Evolutionary conservation across 2,888 invertebrate species (phyloP).

Genomic region (Sesia bembeciformis): DNA sequence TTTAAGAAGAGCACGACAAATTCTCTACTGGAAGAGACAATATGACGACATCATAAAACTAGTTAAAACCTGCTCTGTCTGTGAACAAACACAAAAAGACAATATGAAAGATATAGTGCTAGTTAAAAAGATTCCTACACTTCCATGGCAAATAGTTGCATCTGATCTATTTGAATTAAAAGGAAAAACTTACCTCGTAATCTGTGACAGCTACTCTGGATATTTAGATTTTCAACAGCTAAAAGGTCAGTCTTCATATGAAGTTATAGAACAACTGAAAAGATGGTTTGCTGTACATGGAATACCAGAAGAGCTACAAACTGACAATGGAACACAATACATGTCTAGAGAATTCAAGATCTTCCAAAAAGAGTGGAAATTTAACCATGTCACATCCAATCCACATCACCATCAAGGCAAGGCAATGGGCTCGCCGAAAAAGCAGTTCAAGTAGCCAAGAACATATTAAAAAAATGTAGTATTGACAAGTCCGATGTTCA

Average conservation of each 20-base stretch:
- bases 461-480: no score
- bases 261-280: slow-evolving; percentile 6
- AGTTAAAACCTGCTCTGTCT: slow-evolving; percentile 1
- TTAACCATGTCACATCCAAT: slow-evolving; percentile 9
- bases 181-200: slow-evolving; percentile 1
- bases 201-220: slow-evolving; percentile 5
- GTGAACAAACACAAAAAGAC: slow-evolving; percentile 1
- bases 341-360: slow-evolving; percentile 4
- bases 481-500: no score
- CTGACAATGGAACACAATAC: slow-evolving; percentile 5
- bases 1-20: slow-evolving; percentile 6
- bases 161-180: slow-evolving; percentile 7
- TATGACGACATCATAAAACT: slow-evolving; percentile 2
- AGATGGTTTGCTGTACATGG: slow-evolving; percentile 4
- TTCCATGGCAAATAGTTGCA: slow-evolving; percentile 10
- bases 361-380: slow-evolving; percentile 7
- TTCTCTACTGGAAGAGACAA: slow-evolving; percentile 6
- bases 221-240: slow-evolving; percentile 2
- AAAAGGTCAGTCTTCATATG: slow-evolving; percentile 1
- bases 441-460: no score
- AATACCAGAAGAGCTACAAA: slow-evolving; percentile 9
- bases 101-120: slow-evolving; percentile 1
- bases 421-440: no score
- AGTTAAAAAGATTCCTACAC: slow-evolving; percentile 6
- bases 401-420: no score